A percentile compares a stretch with the other conserved stretches of the same genome.
Conservation (phyloP, 2,888 invertebrate genomes). For the Neuroscelio doddi region DNA sequence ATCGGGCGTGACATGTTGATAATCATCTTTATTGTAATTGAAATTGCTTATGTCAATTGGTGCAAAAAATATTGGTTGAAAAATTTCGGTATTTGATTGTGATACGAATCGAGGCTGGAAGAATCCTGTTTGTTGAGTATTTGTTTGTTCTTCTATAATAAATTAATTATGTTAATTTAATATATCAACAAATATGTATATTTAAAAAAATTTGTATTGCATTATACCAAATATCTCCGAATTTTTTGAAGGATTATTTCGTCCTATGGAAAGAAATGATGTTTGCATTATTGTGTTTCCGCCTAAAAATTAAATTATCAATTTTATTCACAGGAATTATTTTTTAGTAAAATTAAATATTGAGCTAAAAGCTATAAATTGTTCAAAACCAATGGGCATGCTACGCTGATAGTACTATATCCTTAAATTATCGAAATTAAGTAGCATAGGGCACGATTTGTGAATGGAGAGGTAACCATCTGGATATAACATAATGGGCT, state of each 20-base stretch:
- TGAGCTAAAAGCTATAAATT: too few species aligned
- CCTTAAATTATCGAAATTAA: too few species aligned
- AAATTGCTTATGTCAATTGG: conserved; percentile 71
- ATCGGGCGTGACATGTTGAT: conserved; percentile 68
- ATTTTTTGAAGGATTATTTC: conserved; percentile 43
- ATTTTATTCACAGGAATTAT: conserved; percentile 15
- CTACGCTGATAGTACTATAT: too few species aligned
- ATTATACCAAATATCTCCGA: conserved; percentile 46
- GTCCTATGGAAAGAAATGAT: conserved; percentile 63
- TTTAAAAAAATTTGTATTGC: not conserved
- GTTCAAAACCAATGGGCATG: too few species aligned
- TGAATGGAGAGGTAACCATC: conserved; percentile 2
- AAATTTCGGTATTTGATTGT: conserved; percentile 72
- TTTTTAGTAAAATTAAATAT: conserved; percentile 4
- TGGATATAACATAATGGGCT: too few species aligned
- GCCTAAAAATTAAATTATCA: conserved; percentile 50
- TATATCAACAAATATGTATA: not conserved
- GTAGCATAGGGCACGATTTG: too few species aligned
- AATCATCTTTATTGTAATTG: conserved; percentile 67
- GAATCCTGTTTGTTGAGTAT: not conserved
- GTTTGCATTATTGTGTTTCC: conserved; percentile 60
- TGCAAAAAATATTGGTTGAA: conserved; percentile 76
- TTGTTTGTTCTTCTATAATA: conserved; percentile 19
- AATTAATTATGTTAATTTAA: conserved; percentile 11
- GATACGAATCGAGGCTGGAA: conserved; percentile 22